A percentile compares a stretch with the other conserved stretches of the same genome.
Evolutionary conservation across 2,888 invertebrate genomes (phyloP).

Genomic region (Polyploca ridens): DNA sequence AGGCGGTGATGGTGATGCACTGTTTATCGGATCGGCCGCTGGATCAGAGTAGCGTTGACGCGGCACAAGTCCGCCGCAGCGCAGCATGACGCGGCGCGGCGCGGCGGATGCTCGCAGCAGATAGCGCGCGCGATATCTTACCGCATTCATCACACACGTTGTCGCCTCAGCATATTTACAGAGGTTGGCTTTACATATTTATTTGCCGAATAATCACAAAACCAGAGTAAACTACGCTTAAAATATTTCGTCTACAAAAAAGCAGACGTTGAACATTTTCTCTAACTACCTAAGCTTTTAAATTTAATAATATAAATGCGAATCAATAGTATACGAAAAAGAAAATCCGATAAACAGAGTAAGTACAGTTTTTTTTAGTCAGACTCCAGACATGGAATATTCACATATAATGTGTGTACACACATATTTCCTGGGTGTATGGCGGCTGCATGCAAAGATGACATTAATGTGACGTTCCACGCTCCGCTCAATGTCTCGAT

Average conservation of each 20-base stretch:
- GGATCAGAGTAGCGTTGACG: too few species aligned
- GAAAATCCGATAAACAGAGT: neutral
- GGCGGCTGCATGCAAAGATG: neutral
- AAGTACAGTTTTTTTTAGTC: neutral
- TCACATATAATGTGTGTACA: neutral
- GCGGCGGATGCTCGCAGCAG: too few species aligned
- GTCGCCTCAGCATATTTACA: too few species aligned
- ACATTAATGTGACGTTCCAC: neutral
- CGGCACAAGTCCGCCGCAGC: too few species aligned
- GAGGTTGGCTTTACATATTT: too few species aligned
- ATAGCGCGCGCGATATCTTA: too few species aligned
- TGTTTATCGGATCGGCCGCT: too few species aligned
- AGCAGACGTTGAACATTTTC: neutral
- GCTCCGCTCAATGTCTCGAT: conserved; percentile 7
- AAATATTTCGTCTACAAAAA: neutral
- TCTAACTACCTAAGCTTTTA: neutral
- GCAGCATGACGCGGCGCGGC: too few species aligned
- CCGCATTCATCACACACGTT: too few species aligned
- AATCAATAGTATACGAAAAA: neutral
- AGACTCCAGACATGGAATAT: too few species aligned
- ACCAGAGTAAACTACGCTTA: neutral
- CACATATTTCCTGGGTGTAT: neutral
- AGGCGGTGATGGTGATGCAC: too few species aligned
- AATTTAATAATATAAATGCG: neutral
- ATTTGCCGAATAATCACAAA: neutral